phyloP scores from a whole-genome alignment of 2,888 invertebrate species.

The Drosophila meridiana region DNA sequence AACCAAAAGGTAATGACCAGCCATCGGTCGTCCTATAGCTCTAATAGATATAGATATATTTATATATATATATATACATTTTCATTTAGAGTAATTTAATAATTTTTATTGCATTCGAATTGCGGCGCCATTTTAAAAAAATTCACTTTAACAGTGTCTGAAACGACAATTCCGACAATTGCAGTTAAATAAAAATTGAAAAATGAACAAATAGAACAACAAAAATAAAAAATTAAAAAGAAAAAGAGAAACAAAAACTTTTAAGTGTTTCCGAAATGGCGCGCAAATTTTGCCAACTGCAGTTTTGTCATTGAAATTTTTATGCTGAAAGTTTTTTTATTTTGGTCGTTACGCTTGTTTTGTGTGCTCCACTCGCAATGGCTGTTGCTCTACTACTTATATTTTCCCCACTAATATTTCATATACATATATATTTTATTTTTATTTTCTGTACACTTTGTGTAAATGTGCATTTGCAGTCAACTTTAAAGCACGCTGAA shows the following conservation, averaged over 20 bases:
- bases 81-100: conserved; percentile 19
- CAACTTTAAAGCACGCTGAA: conserved; percentile 20
- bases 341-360: conserved; percentile 51
- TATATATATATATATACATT: neutral
- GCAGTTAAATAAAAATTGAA: conserved; percentile 22
- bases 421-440: conserved; percentile 3
- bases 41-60: neutral
- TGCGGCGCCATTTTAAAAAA: conserved; percentile 42
- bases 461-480: conserved; percentile 20
- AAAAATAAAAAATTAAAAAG: neutral
- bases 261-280: conserved; percentile 67
- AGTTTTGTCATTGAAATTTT: conserved; percentile 67
- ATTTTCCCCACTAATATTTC: conserved; percentile 32
- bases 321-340: conserved; percentile 54
- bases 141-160: conserved; percentile 8
- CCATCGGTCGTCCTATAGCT: neutral
- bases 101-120: conserved; percentile 35
- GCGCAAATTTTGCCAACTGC: conserved; percentile 63
- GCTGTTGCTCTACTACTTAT: conserved; percentile 20
- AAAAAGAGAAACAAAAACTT: conserved; percentile 46
- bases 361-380: conserved; percentile 23
- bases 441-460: conserved; percentile 15
- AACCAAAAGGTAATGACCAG: neutral
- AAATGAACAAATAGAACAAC: neutral
- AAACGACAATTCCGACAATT: conserved; percentile 14